Evolutionary conservation across 2,113 vertebrate species (phyloP).

Genomic region (Jaculus jaculus): DNA sequence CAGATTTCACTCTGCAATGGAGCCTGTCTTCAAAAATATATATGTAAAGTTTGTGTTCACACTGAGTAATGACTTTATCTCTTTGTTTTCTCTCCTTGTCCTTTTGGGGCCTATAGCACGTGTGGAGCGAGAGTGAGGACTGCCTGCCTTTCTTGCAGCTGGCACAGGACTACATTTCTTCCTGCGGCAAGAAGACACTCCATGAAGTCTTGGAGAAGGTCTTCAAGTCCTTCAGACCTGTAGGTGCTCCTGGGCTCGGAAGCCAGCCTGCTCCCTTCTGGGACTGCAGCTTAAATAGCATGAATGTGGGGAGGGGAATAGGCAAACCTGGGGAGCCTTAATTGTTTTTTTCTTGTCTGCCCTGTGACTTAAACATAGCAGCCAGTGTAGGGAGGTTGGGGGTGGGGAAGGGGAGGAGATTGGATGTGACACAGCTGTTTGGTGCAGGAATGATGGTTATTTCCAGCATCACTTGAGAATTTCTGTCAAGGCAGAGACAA

Average conservation of each 20-base stretch:
- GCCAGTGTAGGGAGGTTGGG: not conserved
- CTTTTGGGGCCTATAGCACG: conserved; percentile 87
- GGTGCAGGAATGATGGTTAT: conserved; percentile 52
- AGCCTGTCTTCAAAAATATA: not conserved
- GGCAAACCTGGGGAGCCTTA: conserved; percentile 24
- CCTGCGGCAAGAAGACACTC: conserved; percentile 98
- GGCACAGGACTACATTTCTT: conserved; percentile 98
- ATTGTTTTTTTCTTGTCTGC: conserved; percentile 47
- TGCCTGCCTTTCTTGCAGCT: conserved; percentile 98
- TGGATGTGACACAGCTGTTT: conserved; percentile 70
- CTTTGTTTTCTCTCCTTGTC: conserved; percentile 63
- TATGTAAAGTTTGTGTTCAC: not conserved
- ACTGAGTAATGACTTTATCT: conserved; percentile 25
- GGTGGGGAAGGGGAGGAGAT: not conserved
- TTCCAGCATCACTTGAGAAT: conserved; percentile 67
- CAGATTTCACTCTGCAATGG: not conserved
- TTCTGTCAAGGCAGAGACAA: not conserved
- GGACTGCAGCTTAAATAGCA: not conserved
- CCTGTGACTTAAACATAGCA: not conserved
- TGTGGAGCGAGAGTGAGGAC: conserved; percentile 99
- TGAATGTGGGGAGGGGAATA: not conserved
- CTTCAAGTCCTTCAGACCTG: conserved; percentile 98
- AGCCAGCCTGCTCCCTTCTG: not conserved
- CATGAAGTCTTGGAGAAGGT: conserved; percentile 98
- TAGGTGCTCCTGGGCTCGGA: conserved; percentile 84